Conservation (phyloP, 1,140 invertebrate species). For the Scaptomyza montana region DNA sequence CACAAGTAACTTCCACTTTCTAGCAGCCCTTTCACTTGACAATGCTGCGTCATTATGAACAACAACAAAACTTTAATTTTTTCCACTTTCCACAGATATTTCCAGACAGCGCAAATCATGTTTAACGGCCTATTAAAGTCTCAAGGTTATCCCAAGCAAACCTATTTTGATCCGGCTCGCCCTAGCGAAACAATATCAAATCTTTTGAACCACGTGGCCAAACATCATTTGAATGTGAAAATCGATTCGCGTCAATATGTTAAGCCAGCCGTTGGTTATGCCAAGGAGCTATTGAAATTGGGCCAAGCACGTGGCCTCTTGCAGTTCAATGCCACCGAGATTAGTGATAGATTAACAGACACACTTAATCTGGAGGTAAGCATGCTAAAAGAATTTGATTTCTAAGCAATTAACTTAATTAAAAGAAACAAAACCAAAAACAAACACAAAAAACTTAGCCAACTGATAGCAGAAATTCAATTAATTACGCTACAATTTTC, state of each 20-base stretch:
- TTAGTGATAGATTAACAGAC: slow-evolving; percentile 90
- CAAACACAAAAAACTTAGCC: slow-evolving; percentile 39
- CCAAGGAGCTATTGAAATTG: slow-evolving; percentile 88
- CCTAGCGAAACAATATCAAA: slow-evolving; percentile 88
- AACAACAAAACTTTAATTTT: slow-evolving; percentile 39
- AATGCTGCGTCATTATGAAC: slow-evolving; percentile 62
- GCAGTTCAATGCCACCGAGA: slow-evolving; percentile 86
- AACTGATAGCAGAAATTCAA: slow-evolving; percentile 61
- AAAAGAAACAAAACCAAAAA: too few relatives aligned
- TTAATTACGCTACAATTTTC: slow-evolving; percentile 73
- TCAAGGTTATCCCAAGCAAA: slow-evolving; percentile 89
- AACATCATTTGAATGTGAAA: slow-evolving; percentile 88
- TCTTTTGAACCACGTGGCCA: slow-evolving; percentile 88
- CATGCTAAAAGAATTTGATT: slow-evolving; percentile 41
- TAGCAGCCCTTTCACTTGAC: slow-evolving; percentile 73
- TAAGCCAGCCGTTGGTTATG: slow-evolving; percentile 89
- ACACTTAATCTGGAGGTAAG: slow-evolving; percentile 89
- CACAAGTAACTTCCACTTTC: slow-evolving; percentile 74
- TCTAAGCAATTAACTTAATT: neutral
- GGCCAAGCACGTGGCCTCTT: slow-evolving; percentile 88
- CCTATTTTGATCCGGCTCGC: slow-evolving; percentile 88
- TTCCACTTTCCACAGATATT: slow-evolving; percentile 86
- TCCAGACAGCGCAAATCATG: slow-evolving; percentile 88
- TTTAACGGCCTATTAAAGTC: slow-evolving; percentile 90
- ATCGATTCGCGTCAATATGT: slow-evolving; percentile 90